Percentiles rank a stretch among this genome's conserved stretches.
Evolutionary conservation across 1,140 invertebrate species (phyloP).

Genomic region (Nasonia vitripennis): DNA sequence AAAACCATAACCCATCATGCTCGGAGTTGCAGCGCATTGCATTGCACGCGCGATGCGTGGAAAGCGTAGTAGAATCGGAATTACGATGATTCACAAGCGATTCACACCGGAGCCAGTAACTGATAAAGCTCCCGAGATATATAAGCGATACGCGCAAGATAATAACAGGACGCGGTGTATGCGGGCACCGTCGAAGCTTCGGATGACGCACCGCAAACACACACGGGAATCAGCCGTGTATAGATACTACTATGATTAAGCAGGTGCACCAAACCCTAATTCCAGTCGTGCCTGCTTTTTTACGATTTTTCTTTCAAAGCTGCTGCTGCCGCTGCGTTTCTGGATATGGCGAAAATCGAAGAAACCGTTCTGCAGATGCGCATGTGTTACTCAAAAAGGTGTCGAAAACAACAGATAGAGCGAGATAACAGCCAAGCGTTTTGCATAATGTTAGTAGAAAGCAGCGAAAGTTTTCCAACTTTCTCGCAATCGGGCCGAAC

Average conservation of each 20-base stretch:
- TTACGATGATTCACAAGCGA: conserved; percentile 57
- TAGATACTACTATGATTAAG: conserved; percentile 23
- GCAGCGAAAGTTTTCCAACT: no score
- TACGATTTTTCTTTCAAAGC: background rate
- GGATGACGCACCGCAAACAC: conserved; percentile 43
- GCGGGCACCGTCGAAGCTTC: background rate
- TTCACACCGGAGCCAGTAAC: conserved; percentile 54
- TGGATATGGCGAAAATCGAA: no score
- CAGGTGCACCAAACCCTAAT: conserved; percentile 17
- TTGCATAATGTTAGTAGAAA: no score
- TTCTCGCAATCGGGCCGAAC: background rate
- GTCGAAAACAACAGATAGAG: no score
- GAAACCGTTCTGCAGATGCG: no score
- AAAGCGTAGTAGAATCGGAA: conserved; percentile 54
- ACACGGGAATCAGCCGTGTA: background rate
- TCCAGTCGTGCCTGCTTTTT: background rate
- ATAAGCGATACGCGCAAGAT: conserved; percentile 6
- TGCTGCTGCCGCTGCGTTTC: no score
- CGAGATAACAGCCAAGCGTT: no score
- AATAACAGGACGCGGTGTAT: conserved; percentile 16
- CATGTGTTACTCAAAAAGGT: no score
- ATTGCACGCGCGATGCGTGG: background rate
- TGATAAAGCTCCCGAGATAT: conserved; percentile 52
- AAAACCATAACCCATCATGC: no score
- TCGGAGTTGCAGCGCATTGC: background rate